These are phyloP conservation scores for Nixonia krombeini DNA, from an alignment of 1,140 invertebrate genomes.

Conservation along the genomic window DNA sequence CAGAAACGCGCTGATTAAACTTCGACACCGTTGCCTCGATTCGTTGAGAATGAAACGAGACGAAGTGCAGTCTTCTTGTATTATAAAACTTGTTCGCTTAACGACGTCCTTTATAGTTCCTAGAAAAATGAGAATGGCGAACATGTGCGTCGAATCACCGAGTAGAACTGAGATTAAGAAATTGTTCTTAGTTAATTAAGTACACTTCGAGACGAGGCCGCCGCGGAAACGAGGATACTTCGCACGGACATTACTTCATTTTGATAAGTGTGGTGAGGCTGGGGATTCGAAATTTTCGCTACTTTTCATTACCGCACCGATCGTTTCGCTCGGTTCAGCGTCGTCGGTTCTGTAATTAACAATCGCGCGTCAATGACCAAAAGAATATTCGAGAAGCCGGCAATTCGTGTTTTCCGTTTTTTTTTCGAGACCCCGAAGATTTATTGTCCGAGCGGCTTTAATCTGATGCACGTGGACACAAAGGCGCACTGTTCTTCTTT, in stretches of 20 bases:
- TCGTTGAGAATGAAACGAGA: slow-evolving; percentile 3
- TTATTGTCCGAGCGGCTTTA: slow-evolving; percentile 17
- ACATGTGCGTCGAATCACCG: slow-evolving; percentile 2
- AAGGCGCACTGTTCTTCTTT: slow-evolving; percentile 40
- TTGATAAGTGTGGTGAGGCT: no score
- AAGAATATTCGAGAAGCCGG: no score
- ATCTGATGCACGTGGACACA: slow-evolving; percentile 38
- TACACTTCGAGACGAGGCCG: no score
- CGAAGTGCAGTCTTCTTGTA: neutral
- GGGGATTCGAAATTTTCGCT: no score
- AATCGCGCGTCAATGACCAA: no score
- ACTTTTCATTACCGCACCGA: no score
- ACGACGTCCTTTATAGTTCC: slow-evolving; percentile 8
- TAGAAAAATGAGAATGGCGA: neutral
- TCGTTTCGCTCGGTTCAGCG: no score
- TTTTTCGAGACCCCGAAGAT: no score
- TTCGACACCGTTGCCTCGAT: slow-evolving; percentile 3
- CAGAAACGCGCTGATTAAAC: slow-evolving; percentile 50
- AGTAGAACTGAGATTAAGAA: slow-evolving; percentile 5
- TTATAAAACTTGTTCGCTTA: slow-evolving; percentile 7
- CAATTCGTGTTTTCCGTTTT: no score
- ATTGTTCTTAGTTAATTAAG: slow-evolving; percentile 3
- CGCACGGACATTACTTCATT: no score
- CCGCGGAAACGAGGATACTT: no score
- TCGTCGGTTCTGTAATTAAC: no score